phyloP scores from a whole-genome alignment of 2,797 vertebrate species.

The Macropus fuliginosus region DNA sequence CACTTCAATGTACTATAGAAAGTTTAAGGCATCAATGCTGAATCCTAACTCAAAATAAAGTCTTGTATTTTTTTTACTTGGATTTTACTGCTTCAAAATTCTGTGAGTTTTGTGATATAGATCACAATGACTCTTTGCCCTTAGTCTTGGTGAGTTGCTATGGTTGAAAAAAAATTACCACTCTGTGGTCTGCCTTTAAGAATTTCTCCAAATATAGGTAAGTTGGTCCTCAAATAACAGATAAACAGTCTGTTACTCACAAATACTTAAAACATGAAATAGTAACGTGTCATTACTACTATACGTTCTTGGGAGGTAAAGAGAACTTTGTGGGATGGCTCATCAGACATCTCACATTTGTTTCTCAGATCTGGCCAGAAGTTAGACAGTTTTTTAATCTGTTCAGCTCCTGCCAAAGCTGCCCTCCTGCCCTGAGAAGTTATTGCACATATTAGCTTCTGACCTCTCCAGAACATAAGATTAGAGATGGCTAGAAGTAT shows the following conservation, averaged over 20 bases:
- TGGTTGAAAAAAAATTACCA: background rate
- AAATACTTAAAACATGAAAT: background rate
- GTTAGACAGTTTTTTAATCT: background rate
- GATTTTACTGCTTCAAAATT: background rate
- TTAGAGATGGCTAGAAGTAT: background rate
- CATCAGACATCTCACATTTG: background rate
- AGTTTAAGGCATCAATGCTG: constrained; percentile 15
- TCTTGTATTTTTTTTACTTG: background rate
- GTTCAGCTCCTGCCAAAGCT: background rate
- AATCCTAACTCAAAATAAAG: background rate
- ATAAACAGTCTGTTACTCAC: background rate
- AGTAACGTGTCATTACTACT: background rate
- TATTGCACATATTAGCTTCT: background rate
- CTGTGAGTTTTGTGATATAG: background rate
- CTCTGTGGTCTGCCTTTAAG: background rate
- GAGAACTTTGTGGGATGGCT: background rate
- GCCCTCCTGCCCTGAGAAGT: background rate
- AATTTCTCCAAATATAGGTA: background rate
- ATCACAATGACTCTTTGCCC: background rate
- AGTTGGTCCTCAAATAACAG: background rate
- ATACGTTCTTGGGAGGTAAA: background rate
- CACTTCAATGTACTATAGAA: background rate
- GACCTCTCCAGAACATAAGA: background rate
- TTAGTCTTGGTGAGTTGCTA: background rate
- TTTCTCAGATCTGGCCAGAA: background rate